Conservation (phyloP, 1,140 invertebrate species). For the Diploscapter pachys region DNA sequence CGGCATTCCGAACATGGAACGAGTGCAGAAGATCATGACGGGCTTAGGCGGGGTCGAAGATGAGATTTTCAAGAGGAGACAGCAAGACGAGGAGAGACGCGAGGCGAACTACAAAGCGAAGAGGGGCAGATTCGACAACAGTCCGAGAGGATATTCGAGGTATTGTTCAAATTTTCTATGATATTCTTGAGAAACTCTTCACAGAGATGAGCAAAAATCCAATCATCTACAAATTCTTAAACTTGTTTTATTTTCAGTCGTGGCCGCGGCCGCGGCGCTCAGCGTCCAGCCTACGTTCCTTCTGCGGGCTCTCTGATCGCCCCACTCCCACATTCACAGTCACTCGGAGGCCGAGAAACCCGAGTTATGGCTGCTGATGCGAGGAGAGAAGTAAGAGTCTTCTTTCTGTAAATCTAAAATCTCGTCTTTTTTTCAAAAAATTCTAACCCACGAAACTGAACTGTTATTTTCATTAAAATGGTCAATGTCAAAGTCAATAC, state of each 20-base stretch:
- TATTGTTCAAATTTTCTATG: not conserved
- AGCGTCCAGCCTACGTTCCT: constrained; percentile 34
- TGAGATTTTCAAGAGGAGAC: constrained; percentile 87
- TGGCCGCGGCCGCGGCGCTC: constrained; percentile 15
- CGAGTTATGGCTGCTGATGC: constrained; percentile 41
- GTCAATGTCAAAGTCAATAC: no score
- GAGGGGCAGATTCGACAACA: constrained; percentile 21
- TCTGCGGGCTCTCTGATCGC: constrained; percentile 13
- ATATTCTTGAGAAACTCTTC: no score
- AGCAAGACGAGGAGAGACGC: constrained; percentile 78
- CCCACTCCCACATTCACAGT: constrained; percentile 15
- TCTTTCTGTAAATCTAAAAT: not conserved
- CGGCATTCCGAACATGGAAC: constrained; percentile 83
- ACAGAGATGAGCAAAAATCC: not conserved
- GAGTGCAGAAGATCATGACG: constrained; percentile 87
- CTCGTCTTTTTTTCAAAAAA: no score
- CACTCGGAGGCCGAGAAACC: constrained; percentile 36
- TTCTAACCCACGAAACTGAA: no score
- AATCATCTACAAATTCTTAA: no score
- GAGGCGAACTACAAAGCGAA: constrained; percentile 60
- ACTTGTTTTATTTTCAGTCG: not conserved
- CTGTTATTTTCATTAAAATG: no score
- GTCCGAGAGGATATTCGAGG: not conserved
- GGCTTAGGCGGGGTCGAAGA: constrained; percentile 86
- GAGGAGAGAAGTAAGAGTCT: constrained; percentile 35